These are phyloP conservation scores for Pectinophora gossypiella DNA, from an alignment of 1,140 invertebrate genomes.

Conservation along the genomic window DNA sequence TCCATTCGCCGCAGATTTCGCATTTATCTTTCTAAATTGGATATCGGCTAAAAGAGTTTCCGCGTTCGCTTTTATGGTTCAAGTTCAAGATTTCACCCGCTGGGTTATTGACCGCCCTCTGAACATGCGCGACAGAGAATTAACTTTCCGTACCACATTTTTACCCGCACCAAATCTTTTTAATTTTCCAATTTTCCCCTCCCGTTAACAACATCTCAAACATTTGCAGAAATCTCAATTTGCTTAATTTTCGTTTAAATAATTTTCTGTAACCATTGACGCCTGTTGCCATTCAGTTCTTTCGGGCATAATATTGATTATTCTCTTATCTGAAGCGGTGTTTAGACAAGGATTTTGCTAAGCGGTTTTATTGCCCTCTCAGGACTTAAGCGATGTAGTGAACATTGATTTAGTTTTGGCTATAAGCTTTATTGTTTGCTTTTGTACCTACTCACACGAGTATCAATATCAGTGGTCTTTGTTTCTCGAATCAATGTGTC, in stretches of 20 bases:
- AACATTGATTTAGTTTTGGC: conserved; percentile 30
- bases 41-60: conserved; percentile 25
- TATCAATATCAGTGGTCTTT: too few species aligned
- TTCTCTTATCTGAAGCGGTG: conserved; percentile 35
- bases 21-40: conserved; percentile 22
- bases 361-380: conserved; percentile 35
- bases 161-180: neutral
- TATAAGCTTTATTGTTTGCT: conserved; percentile 19
- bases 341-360: conserved; percentile 37
- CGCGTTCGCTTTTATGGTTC: conserved; percentile 47
- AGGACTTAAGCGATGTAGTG: conserved; percentile 23
- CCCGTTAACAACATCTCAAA: neutral
- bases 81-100: conserved; percentile 61
- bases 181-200: neutral
- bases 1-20: conserved; percentile 10
- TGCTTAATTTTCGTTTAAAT: neutral
- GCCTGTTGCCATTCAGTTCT: neutral
- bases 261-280: neutral
- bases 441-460: too few species aligned
- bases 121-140: conserved; percentile 49
- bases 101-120: conserved; percentile 55
- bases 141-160: conserved; percentile 20
- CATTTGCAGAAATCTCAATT: neutral
- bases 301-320: conserved; percentile 8
- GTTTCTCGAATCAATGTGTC: too few species aligned